Evolutionary conservation across 1,140 invertebrate species (phyloP).

Genomic region (Scylla paramamosain): DNA sequence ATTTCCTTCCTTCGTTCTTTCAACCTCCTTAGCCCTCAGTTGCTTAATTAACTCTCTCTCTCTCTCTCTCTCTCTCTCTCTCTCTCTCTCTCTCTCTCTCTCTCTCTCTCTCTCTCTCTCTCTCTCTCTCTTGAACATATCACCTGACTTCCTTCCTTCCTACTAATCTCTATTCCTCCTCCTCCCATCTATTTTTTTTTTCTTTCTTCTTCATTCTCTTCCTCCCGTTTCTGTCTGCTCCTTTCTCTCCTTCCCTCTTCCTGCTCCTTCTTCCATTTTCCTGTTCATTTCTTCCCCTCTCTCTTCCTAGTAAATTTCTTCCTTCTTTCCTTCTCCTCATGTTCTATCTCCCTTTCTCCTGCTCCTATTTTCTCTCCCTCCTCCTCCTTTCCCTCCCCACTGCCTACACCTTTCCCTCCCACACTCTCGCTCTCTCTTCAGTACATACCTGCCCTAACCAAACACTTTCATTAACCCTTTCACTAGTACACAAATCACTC

Average conservation of each 20-base stretch:
- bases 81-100: too few relatives aligned
- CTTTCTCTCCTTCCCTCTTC: background rate
- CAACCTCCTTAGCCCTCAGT: too few relatives aligned
- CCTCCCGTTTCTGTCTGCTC: background rate
- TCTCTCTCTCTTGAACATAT: too few relatives aligned
- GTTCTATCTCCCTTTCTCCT: background rate
- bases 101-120: too few relatives aligned
- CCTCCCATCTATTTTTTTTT: background rate
- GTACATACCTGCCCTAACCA: background rate
- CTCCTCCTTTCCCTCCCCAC: too few relatives aligned
- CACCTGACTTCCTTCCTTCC: too few relatives aligned
- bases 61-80: too few relatives aligned
- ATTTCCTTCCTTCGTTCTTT: too few relatives aligned
- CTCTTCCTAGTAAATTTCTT: background rate
- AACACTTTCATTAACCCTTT: too few relatives aligned
- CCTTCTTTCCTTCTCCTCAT: background rate
- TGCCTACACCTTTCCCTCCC: too few relatives aligned
- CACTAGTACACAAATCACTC: too few relatives aligned
- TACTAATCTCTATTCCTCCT: background rate
- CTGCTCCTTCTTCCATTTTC: background rate
- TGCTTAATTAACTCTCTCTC: too few relatives aligned
- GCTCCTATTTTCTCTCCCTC: background rate
- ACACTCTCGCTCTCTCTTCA: background rate
- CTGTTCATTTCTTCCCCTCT: background rate
- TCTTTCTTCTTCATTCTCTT: background rate